Base-by-base conservation (phyloP, 2,113 vertebrate species). In the Cavia aperea region DNA sequence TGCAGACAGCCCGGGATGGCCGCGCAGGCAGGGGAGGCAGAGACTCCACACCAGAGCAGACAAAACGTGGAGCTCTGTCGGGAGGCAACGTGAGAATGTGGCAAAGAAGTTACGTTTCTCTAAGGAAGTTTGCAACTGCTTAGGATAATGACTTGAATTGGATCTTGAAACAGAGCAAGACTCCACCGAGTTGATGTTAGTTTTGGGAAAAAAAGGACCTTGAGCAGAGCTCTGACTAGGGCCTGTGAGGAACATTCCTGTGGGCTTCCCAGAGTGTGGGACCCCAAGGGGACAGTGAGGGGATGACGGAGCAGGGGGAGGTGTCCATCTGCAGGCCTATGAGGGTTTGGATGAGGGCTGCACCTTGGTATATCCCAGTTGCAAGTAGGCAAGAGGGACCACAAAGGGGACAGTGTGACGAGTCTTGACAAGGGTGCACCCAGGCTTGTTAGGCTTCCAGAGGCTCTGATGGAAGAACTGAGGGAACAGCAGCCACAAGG, bases 251-350 rank as follows among this genome's bases (percentile, higher is more conserved):
- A 2, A 1, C 36, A 7, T 46, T 13, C 63, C 36, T 78, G 46
- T 21, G 46, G 36, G 66, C 2, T 39, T 39, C 11, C 36, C 13
- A 7, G 14, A n/a, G 65, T 7, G 4, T 19, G 4, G 26, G 56
- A 4, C 4, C 36, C 31, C 10, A 79, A 60, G 3, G 29, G 12
- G 36, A 24, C 21, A 2, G n/a, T 3, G 49, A 13, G 23, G 54
- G 31, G 24, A 14, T 1, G 10, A 18, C 15, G 19, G 65, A 11
- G 14, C 46, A 21, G 73, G 2, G 9, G 0, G 0, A 1, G 12
- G 46, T n/a, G 5, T 33, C 58, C 3, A 12, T 4, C 29, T 26
- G 46, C 31, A 49, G 24, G 46, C 56, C 68, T 56, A 7, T 29
- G 78, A 66, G 51, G 70, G 84, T 72, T 13, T 3, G 56, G 60